phyloP scores from a whole-genome alignment of 2,797 vertebrate genomes.

The Mormyrus hasselquistii region DNA sequence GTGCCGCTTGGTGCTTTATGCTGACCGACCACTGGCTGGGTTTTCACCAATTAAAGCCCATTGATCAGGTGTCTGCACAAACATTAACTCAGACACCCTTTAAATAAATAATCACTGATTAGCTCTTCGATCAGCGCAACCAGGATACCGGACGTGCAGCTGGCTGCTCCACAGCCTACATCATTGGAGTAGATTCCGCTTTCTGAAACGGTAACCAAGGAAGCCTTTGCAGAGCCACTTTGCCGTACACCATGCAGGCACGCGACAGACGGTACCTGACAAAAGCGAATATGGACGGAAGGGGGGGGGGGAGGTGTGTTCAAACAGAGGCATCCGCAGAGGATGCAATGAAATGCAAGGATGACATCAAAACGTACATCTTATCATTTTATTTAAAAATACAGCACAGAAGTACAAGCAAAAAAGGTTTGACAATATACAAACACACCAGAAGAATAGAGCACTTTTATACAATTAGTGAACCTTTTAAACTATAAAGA shows the following conservation, averaged over 20 bases:
- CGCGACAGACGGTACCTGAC: not conserved
- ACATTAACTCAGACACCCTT: not conserved
- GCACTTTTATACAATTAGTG: conserved; percentile 54
- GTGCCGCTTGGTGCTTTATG: not conserved
- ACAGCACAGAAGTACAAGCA: conserved; percentile 58
- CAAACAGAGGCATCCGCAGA: not conserved
- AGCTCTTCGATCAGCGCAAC: not conserved
- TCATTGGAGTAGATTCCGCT: not conserved
- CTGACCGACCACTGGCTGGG: not conserved
- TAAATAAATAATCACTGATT: not conserved
- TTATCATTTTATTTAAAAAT: conserved; percentile 64
- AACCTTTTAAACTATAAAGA: conserved; percentile 51
- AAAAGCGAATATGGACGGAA: not conserved
- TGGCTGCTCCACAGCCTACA: not conserved
- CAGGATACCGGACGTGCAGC: not conserved
- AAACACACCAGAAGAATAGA: conserved; percentile 45
- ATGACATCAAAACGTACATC: conserved; percentile 13
- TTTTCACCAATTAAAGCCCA: conserved; percentile 1
- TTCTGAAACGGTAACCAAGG: not conserved
- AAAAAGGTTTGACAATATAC: conserved; percentile 41
- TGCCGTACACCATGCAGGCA: not conserved
- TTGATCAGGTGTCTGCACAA: not conserved
- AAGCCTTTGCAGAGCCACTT: not conserved
- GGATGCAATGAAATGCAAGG: not conserved
- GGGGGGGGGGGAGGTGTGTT: conserved; percentile 4